These are phyloP conservation scores for Piscicola geometra DNA, from an alignment of 2,888 invertebrate genomes.

Conservation along the genomic window DNA sequence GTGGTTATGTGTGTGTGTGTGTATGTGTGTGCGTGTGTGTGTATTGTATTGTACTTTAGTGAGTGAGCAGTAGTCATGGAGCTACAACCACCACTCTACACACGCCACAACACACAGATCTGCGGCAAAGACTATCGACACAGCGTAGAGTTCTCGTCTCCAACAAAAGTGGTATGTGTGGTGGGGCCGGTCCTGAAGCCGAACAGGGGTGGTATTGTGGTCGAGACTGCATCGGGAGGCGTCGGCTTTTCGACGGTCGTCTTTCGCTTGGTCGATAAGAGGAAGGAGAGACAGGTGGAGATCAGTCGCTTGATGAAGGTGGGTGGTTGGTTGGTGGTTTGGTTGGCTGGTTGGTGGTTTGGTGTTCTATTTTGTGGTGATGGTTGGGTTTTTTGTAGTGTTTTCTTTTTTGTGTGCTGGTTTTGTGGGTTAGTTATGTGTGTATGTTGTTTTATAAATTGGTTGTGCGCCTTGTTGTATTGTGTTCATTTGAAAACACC, in stretches of 20 bases:
- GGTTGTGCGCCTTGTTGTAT: no score
- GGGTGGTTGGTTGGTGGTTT: neutral
- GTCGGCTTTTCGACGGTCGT: constrained; percentile 41
- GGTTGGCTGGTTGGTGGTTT: neutral
- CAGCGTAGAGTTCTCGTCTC: constrained; percentile 50
- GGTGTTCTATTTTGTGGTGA: no score
- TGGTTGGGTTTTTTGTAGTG: no score
- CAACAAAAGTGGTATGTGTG: constrained; percentile 47
- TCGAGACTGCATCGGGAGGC: constrained; percentile 52
- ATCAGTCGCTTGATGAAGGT: neutral
- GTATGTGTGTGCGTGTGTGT: no score
- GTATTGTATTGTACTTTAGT: no score
- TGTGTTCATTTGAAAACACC: no score
- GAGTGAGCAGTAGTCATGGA: no score
- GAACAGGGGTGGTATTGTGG: constrained; percentile 49
- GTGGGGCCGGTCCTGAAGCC: constrained; percentile 48
- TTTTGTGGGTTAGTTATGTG: no score
- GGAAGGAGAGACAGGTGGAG: neutral
- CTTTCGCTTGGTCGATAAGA: constrained; percentile 28
- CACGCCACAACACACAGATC: constrained; percentile 38
- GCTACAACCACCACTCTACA: no score
- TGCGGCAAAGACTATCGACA: constrained; percentile 51
- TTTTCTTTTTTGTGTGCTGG: no score
- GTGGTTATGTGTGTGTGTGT: no score
- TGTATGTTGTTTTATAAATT: no score